Conservation (phyloP, 1,140 invertebrate species). For the Brachionus koreanus region DNA sequence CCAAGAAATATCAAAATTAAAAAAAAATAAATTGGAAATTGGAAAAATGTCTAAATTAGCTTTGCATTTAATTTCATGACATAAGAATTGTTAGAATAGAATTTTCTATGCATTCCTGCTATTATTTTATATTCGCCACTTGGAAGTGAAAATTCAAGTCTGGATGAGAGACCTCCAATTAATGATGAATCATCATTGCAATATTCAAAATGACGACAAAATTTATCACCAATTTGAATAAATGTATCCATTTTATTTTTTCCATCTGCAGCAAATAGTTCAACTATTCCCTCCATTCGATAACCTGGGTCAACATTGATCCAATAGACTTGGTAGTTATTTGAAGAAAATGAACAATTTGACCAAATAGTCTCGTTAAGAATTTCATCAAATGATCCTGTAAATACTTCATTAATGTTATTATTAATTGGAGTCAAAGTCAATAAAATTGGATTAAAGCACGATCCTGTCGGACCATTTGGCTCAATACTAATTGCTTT, state of each 20-base stretch:
- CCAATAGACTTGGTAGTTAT: not conserved
- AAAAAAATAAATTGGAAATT: not conserved
- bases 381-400: not conserved
- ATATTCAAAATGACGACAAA: not conserved
- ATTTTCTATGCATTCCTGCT: not conserved
- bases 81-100: not conserved
- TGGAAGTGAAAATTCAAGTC: not conserved
- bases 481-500: not conserved
- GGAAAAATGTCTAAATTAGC: not conserved
- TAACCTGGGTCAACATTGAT: not conserved
- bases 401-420: not conserved
- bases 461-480: not conserved
- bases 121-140: not conserved
- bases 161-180: not conserved
- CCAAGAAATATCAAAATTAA: not conserved
- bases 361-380: not conserved
- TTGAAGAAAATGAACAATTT: not conserved
- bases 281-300: not conserved
- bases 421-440: not conserved
- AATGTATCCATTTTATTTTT: conserved; percentile 17
- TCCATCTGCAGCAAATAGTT: not conserved
- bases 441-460: not conserved
- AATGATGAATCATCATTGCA: conserved; percentile 10
- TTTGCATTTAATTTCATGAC: not conserved
- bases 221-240: conserved; percentile 2